Conservation (phyloP, 1,140 invertebrate genomes). For the Brachionus paranguensis region DNA sequence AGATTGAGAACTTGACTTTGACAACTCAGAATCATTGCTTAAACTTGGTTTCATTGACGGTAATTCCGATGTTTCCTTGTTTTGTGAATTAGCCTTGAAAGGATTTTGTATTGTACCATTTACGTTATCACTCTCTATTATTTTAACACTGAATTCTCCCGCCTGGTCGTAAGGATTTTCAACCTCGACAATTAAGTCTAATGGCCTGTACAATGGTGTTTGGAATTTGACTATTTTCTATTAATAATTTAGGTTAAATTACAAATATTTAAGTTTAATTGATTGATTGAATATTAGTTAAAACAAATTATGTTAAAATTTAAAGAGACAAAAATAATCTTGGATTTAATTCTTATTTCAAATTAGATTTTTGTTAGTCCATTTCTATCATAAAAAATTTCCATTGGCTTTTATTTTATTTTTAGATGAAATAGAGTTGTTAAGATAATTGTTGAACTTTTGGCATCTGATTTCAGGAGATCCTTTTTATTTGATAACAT, state of each 20-base stretch:
- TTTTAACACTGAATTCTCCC: conserved; percentile 15
- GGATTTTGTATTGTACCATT: conserved; percentile 23
- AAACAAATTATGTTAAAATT: neutral
- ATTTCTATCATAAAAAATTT: too few species aligned
- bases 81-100: neutral
- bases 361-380: neutral
- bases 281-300: neutral
- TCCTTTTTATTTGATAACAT: too few species aligned
- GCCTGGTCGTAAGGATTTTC: conserved; percentile 35
- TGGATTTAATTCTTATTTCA: neutral
- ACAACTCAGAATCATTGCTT: neutral
- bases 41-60: neutral
- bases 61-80: neutral
- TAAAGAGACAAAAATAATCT: too few species aligned
- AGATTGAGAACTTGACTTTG: neutral
- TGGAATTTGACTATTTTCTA: conserved; percentile 34
- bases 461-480: too few species aligned
- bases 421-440: too few species aligned
- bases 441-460: too few species aligned
- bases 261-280: neutral
- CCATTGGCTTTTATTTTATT: too few species aligned
- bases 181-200: neutral
- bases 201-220: conserved; percentile 14
- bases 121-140: conserved; percentile 33
- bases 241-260: neutral